phyloP scores from a whole-genome alignment of 2,888 invertebrate species.

The Callyntrura sp. region DNA sequence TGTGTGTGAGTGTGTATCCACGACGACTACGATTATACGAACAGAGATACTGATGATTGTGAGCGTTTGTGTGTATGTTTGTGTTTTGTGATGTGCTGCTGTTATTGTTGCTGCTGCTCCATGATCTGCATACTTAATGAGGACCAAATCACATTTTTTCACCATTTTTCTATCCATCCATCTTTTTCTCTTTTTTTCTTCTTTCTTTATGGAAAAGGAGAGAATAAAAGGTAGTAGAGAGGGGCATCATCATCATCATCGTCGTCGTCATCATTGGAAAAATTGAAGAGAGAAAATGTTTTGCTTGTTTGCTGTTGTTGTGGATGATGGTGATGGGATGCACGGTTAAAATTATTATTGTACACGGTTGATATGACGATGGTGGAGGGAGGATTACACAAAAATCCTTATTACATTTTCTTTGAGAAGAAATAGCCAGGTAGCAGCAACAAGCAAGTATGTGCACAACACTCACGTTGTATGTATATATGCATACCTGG shows the following conservation, averaged over 20 bases:
- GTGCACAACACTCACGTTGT: background rate
- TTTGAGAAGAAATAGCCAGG: background rate
- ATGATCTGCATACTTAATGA: constrained; percentile 79
- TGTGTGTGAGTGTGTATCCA: too few relatives aligned
- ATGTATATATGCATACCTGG: background rate
- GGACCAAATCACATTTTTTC: constrained; percentile 74
- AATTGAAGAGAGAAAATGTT: constrained; percentile 60
- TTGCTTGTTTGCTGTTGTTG: constrained; percentile 41
- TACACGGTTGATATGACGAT: background rate
- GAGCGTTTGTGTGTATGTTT: background rate
- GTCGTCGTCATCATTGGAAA: too few relatives aligned
- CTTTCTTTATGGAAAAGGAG: constrained; percentile 57
- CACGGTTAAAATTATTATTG: constrained; percentile 43
- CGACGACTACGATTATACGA: background rate
- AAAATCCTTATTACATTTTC: constrained; percentile 29
- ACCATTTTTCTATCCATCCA: constrained; percentile 44
- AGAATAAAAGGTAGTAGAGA: background rate
- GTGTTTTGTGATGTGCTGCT: background rate
- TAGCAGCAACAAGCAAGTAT: background rate
- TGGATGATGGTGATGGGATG: background rate
- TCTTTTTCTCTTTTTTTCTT: constrained; percentile 53
- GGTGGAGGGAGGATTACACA: background rate
- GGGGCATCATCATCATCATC: too few relatives aligned
- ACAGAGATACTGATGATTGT: background rate
- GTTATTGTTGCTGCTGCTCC: constrained; percentile 50